Evolutionary conservation across 2,797 vertebrate species (phyloP).

Genomic region (Argentina silus): DNA sequence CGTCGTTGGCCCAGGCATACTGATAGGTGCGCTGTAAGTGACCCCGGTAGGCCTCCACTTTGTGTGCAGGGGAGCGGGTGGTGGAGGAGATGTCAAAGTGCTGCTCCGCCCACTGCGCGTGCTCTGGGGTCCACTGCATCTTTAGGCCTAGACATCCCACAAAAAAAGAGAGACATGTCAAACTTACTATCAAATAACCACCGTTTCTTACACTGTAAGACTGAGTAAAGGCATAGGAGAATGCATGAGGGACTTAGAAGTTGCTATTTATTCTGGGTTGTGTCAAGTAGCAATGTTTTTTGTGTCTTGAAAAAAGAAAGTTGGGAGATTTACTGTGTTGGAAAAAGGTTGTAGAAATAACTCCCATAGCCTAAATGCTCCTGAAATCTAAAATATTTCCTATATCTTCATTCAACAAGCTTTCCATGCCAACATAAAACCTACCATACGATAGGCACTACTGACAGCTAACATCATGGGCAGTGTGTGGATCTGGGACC

Average conservation of each 20-base stretch:
- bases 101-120: conserved; percentile 99
- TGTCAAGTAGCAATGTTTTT: not conserved
- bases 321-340: not conserved
- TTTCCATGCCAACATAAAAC: not conserved
- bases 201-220: no score
- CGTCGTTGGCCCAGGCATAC: conserved; percentile 98
- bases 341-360: not conserved
- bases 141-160: conserved; percentile 89
- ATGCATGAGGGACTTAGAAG: not conserved
- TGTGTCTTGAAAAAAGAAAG: not conserved
- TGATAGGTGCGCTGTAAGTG: conserved; percentile 98
- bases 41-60: conserved; percentile 96
- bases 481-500: conserved; percentile 87
- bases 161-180: conserved; percentile 58
- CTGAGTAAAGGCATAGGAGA: not conserved
- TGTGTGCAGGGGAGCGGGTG: conserved; percentile 97
- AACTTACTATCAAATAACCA: conserved; percentile 36
- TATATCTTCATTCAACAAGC: not conserved
- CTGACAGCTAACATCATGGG: conserved; percentile 76
- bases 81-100: conserved; percentile 99
- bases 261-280: not conserved
- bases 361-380: not conserved
- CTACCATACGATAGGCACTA: conserved; percentile 20
- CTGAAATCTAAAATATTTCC: not conserved
- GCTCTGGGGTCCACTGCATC: conserved; percentile 99